Percentiles rank a stretch among this genome's conserved stretches.
These are phyloP conservation scores for Cylindroiulus punctatus DNA, from an alignment of 2,888 invertebrate species.

Conservation along the genomic window DNA sequence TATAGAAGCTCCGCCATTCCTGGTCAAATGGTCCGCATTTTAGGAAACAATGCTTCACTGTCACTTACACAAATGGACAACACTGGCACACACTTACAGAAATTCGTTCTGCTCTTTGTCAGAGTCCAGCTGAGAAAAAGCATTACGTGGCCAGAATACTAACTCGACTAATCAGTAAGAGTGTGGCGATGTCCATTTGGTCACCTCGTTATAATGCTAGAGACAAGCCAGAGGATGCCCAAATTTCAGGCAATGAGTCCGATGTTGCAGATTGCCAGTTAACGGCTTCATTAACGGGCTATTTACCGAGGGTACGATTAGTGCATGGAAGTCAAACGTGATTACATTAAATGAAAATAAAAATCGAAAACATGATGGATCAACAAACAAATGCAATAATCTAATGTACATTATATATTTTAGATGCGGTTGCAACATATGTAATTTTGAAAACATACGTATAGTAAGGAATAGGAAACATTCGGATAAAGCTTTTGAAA, in stretches of 20 bases:
- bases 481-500: too few relatives aligned
- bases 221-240: slow-evolving; percentile 7
- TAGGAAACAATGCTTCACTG: slow-evolving; percentile 31
- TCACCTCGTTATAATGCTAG: background rate
- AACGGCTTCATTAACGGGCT: background rate
- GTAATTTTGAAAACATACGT: too few relatives aligned
- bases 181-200: background rate
- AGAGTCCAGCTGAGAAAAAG: background rate
- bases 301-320: background rate
- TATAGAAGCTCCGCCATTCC: background rate
- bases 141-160: slow-evolving; percentile 1
- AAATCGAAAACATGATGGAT: too few relatives aligned
- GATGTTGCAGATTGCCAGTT: background rate
- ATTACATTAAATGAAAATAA: too few relatives aligned
- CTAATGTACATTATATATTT: too few relatives aligned
- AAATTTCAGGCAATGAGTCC: background rate
- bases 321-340: background rate
- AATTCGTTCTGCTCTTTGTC: background rate
- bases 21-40: slow-evolving; percentile 3
- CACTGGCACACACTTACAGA: background rate
- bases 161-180: background rate
- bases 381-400: too few relatives aligned
- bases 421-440: too few relatives aligned
- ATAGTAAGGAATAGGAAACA: too few relatives aligned
- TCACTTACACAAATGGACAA: slow-evolving; percentile 2